Evolutionary conservation across 2,797 vertebrate species (phyloP).

Genomic region (Hybognathus amarus): DNA sequence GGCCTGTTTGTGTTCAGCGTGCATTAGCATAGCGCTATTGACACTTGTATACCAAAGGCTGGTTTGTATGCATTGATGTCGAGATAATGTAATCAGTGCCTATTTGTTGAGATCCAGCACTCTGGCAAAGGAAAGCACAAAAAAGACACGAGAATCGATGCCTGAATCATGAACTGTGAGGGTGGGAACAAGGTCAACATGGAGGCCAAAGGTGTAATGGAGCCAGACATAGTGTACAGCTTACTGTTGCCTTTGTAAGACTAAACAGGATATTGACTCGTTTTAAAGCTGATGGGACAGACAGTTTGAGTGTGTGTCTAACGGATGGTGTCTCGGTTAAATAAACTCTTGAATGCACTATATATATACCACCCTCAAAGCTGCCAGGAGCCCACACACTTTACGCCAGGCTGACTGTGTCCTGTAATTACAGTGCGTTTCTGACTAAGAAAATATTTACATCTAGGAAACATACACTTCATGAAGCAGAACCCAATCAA

Average conservation of each 20-base stretch:
- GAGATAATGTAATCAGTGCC: conserved; percentile 23
- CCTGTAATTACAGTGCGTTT: conserved; percentile 39
- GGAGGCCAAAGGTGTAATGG: conserved; percentile 30
- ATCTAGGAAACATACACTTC: conserved; percentile 36
- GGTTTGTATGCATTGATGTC: conserved; percentile 37
- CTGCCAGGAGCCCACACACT: conserved; percentile 37
- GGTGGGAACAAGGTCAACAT: conserved; percentile 23
- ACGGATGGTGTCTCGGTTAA: conserved; percentile 23
- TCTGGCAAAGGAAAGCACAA: conserved; percentile 29
- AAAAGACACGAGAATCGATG: conserved; percentile 19
- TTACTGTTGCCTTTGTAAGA: conserved; percentile 13
- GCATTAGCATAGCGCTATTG: conserved; percentile 36
- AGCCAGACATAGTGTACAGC: conserved; percentile 6
- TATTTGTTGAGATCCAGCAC: conserved; percentile 35
- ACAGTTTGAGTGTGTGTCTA: conserved; percentile 21
- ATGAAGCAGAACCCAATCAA: conserved; percentile 17
- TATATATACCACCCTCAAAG: conserved; percentile 32
- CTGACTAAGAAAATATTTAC: conserved; percentile 54
- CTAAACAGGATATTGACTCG: conserved; percentile 43
- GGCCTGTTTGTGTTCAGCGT: conserved; percentile 30
- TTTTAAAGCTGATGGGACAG: conserved; percentile 19
- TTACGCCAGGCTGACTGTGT: conserved; percentile 27
- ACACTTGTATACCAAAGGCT: conserved; percentile 26
- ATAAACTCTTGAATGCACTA: conserved; percentile 27
- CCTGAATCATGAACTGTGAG: conserved; percentile 25